Conservation (phyloP, 2,888 invertebrate species). For the Tyria jacobaeae region DNA sequence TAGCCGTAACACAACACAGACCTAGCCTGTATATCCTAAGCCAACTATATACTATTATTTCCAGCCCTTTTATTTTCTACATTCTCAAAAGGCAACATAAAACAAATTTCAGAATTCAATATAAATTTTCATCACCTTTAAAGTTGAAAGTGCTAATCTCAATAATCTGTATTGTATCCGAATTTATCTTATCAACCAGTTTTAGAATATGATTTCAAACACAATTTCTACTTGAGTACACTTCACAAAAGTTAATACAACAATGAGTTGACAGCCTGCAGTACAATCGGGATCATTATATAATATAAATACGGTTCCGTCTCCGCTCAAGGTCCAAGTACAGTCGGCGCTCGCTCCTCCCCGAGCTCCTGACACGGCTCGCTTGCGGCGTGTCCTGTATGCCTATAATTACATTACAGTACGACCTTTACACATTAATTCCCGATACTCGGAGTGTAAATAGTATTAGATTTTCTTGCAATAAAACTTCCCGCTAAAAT, state of each 20-base stretch:
- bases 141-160: neutral
- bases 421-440: conserved; percentile 2
- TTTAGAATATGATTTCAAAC: neutral
- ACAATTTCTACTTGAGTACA: conserved; percentile 5
- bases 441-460: neutral
- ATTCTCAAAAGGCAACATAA: neutral
- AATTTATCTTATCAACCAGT: neutral
- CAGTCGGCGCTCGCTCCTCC: conserved; percentile 3
- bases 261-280: neutral
- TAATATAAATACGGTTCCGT: conserved; percentile 4
- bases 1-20: too few species aligned
- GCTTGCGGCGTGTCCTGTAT: neutral
- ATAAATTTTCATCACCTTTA: neutral
- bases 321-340: conserved; percentile 18
- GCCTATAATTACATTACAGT: too few species aligned
- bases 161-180: neutral
- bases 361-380: conserved; percentile 1
- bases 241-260: conserved; percentile 2
- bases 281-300: conserved; percentile 10
- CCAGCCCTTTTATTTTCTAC: too few species aligned
- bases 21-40: too few species aligned
- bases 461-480: neutral
- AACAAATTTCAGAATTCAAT: too few species aligned
- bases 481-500: neutral
- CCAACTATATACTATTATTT: too few species aligned